Conservation (phyloP, 2,797 vertebrate species). For the Pangasius larnaudii region DNA sequence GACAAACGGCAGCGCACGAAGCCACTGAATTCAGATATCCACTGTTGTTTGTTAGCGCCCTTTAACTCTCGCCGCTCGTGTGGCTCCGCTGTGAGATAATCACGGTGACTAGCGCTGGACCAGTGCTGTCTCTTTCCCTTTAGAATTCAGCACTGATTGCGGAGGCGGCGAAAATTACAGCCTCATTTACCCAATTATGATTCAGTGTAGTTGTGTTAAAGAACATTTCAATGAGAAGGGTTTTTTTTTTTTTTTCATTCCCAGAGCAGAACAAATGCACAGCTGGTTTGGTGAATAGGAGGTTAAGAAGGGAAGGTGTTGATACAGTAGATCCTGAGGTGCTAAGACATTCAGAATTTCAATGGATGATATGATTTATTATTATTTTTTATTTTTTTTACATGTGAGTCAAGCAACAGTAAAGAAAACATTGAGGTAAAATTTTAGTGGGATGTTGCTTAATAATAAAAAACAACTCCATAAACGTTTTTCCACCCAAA, state of each 20-base stretch:
- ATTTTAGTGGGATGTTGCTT: not conserved
- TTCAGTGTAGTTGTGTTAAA: conserved; percentile 1
- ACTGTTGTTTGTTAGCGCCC: conserved; percentile 49
- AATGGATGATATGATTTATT: not conserved
- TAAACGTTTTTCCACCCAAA: not conserved
- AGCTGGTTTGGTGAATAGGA: conserved; percentile 2
- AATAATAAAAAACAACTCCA: not conserved
- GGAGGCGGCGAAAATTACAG: conserved; percentile 19
- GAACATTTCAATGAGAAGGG: not conserved
- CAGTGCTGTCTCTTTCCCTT: not conserved
- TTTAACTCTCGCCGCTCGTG: conserved; percentile 32
- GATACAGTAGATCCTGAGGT: not conserved
- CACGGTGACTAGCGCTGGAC: not conserved
- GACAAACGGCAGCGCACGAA: conserved; percentile 14
- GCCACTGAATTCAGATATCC: conserved; percentile 49
- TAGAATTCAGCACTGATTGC: conserved; percentile 18
- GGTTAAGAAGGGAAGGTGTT: not conserved
- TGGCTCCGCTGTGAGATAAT: not conserved
- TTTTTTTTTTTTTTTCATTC: not conserved
- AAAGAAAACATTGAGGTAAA: not conserved
- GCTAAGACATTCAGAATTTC: not conserved
- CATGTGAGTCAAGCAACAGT: not conserved
- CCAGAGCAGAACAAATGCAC: not conserved
- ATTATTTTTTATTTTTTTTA: not conserved
- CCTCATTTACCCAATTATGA: conserved; percentile 29